phyloP scores from a whole-genome alignment of 30 jellyfish, hydroid and myxozoan species.

The Turritopsis rubra region DNA sequence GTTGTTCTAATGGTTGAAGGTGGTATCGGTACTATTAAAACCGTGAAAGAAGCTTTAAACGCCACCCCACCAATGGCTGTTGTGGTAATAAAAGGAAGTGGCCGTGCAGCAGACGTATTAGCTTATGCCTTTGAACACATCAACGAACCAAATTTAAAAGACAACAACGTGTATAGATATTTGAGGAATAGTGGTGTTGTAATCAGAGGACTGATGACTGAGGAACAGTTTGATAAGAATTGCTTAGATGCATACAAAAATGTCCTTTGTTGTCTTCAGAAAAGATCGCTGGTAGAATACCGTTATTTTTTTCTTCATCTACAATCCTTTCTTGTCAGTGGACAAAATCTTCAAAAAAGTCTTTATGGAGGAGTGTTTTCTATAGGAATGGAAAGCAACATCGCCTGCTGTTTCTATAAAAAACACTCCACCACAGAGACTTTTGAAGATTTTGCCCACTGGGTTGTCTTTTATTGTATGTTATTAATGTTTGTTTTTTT shows the following conservation, averaged over 20 bases:
- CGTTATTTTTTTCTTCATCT: no score
- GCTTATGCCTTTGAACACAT: slow-evolving; percentile 12
- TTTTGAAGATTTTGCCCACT: no score
- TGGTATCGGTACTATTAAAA: slow-evolving; percentile 74
- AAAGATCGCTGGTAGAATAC: neutral
- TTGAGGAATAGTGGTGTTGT: neutral
- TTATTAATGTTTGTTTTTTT: neutral
- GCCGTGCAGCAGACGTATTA: slow-evolving; percentile 93
- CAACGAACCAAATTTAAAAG: neutral
- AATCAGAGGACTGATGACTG: neutral
- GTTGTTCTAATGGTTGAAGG: slow-evolving; percentile 83
- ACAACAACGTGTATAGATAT: neutral
- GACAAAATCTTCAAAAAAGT: no score
- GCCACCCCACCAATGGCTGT: slow-evolving; percentile 85
- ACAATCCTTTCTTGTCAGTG: no score
- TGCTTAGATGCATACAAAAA: neutral
- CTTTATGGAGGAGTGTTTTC: no score
- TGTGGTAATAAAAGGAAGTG: slow-evolving; percentile 90
- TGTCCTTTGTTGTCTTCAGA: neutral
- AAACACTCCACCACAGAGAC: no score
- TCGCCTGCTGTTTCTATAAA: no score
- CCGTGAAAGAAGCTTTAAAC: slow-evolving; percentile 69
- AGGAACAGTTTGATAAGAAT: neutral
- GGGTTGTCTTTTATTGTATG: neutral
- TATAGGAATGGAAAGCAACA: no score